Evolutionary conservation across 2,797 vertebrate genomes (phyloP).

Genomic region (Rhabdophis nuchalis): DNA sequence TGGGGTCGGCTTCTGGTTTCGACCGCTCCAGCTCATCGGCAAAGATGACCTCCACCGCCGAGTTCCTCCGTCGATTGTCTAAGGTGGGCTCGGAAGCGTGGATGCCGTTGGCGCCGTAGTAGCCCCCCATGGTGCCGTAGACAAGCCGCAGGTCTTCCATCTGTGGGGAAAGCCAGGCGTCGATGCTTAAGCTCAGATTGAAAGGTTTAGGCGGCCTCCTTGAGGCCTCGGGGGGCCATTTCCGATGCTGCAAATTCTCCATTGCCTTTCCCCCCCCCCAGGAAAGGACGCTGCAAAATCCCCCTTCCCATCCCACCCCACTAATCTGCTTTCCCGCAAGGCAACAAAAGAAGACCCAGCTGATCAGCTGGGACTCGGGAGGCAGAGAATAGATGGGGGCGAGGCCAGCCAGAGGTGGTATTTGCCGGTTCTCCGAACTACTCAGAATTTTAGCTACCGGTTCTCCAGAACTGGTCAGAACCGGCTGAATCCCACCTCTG

Average conservation of each 20-base stretch:
- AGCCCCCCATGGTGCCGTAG: constrained; percentile 49
- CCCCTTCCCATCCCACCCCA: too few species aligned
- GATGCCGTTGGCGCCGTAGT: constrained; percentile 59
- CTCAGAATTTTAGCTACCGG: too few species aligned
- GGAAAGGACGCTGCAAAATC: too few species aligned
- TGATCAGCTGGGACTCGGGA: too few species aligned
- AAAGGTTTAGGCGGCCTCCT: not conserved
- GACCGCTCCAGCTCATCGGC: constrained; percentile 62
- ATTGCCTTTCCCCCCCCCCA: too few species aligned
- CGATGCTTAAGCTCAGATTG: not conserved
- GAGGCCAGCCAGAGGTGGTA: too few species aligned
- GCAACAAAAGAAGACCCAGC: too few species aligned
- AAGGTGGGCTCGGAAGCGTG: constrained; percentile 57
- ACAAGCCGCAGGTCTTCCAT: constrained; percentile 71
- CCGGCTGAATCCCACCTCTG: too few species aligned
- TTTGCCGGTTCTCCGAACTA: too few species aligned
- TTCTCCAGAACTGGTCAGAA: too few species aligned
- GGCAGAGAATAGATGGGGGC: too few species aligned
- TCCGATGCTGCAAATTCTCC: not conserved
- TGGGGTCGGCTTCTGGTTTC: constrained; percentile 66
- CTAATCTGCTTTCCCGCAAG: too few species aligned
- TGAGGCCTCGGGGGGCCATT: not conserved
- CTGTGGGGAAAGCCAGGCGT: constrained; percentile 47
- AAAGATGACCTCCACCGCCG: constrained; percentile 69
- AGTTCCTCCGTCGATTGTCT: constrained; percentile 73